Conservation (phyloP, 2,113 vertebrate species). For the Cyanoramphus novaezelandiae region DNA sequence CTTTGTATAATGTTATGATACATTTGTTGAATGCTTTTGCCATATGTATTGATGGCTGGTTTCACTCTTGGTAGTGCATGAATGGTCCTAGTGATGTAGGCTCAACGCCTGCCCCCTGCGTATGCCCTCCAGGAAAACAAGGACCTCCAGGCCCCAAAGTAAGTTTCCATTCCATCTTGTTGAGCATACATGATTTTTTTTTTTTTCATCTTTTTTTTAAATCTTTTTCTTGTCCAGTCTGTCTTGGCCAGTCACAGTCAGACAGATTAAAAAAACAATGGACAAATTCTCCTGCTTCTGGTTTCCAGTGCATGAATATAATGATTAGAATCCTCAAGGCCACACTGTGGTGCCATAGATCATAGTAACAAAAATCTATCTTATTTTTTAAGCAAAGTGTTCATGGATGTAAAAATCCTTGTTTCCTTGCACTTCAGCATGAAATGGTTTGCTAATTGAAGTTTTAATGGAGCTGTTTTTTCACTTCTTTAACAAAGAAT, state of each 20-base stretch:
- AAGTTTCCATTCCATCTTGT: conserved; percentile 26
- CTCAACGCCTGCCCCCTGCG: conserved; percentile 85
- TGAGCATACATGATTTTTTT: fast-evolving
- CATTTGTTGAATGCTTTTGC: neutral
- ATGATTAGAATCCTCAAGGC: neutral
- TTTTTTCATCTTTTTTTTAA: too few relatives aligned
- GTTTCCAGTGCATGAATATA: neutral
- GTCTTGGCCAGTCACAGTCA: neutral
- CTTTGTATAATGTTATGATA: fast-evolving
- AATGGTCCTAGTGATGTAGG: conserved; percentile 85
- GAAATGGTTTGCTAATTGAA: neutral
- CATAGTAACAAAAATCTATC: neutral
- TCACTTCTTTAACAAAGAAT: neutral
- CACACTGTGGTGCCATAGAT: neutral
- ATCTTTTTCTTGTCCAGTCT: neutral
- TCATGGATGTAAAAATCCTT: neutral
- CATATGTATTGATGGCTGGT: neutral
- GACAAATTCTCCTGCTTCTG: neutral
- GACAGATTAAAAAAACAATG: neutral
- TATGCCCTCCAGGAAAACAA: conserved; percentile 87
- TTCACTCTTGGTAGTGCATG: conserved; percentile 80
- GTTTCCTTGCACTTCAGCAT: neutral
- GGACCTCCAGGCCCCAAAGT: conserved; percentile 86
- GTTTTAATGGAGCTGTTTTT: neutral
- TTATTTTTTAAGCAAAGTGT: neutral